Percentiles rank a stretch among this genome's conserved stretches.
These are phyloP conservation scores for Dendropsophus ebraccatus DNA, from an alignment of 2,113 vertebrate genomes.

Conservation along the genomic window DNA sequence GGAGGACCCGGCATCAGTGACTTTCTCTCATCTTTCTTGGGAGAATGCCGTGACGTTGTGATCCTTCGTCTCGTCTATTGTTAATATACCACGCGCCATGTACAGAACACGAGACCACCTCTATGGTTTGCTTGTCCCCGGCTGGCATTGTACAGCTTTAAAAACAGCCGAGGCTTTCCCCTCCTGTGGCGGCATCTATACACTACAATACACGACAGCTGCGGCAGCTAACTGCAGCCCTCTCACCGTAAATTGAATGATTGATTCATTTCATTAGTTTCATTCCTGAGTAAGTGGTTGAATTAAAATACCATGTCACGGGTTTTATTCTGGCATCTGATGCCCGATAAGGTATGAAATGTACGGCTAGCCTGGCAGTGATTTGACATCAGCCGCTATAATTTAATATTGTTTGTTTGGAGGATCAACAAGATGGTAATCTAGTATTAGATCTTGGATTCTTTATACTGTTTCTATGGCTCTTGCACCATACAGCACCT, in stretches of 20 bases:
- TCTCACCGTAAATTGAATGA: neutral
- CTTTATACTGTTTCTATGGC: no score
- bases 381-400: neutral
- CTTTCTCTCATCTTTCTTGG: neutral
- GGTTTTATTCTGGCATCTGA: neutral
- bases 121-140: neutral
- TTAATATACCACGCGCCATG: no score
- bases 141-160: neutral
- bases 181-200: neutral
- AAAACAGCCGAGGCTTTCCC: neutral
- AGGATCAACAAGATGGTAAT: no score
- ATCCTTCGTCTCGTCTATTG: neutral
- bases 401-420: neutral
- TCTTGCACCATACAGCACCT: neutral
- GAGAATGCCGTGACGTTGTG: neutral
- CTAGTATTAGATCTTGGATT: no score
- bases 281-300: slow-evolving; percentile 17
- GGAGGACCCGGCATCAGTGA: neutral
- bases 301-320: slow-evolving; percentile 17
- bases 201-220: neutral
- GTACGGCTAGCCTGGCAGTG: neutral
- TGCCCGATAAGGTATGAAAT: neutral
- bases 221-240: neutral
- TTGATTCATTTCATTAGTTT: slow-evolving; percentile 21
- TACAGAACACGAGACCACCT: neutral